Base-by-base conservation (phyloP, 2,113 vertebrate genomes). In the Cyprinus carpio region DNA sequence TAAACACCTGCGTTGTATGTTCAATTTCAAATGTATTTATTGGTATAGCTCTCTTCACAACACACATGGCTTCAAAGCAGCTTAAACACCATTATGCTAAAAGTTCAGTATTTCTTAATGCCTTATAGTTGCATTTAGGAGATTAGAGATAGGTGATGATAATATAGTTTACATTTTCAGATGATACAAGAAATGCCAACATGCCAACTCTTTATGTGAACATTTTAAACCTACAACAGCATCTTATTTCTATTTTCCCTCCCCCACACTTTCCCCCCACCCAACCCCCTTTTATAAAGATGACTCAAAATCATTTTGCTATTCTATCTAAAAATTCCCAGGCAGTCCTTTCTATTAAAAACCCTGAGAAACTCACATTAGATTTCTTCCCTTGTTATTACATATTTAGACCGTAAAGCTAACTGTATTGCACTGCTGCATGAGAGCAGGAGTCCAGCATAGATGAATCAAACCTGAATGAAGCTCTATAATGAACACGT, bases 241-340 rank as follows among this genome's bases (percentile, higher is more conserved):
- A 89, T 58, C 87, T 91, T 95, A 96, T 95, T 96, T 95, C 43
- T 69, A 37, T 91, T 40, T 80, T 29, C 13, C 34, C 23, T 72
- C 67, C 58, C 92, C 1, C 20, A n/a, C n/a, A n/a, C n/a, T n/a
- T n/a, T n/a, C n/a, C n/a, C n/a, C n/a, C n/a, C n/a, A n/a, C n/a
- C n/a, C n/a, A n/a, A n/a, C n/a, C n/a, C n/a, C n/a, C n/a, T n/a
- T n/a, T n/a, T n/a, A n/a, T 58, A 91, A 89, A 88, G 88, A 91
- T 92, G 91, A 90, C 91, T 92, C 90, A 25, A 0, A 94, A 94
- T 94, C 94, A 93, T 93, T 87, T 95, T 94, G 91, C 93, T 92
- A 92, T 84, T 91, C 90, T 90, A 89, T 91, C 91, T 84, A 91
- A 88, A 92, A 92, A 89, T 93, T 95, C 94, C 93, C 91, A 91